These are phyloP conservation scores for Lacerta bilineata DNA, from an alignment of 2,797 vertebrate genomes.

Conservation along the genomic window DNA sequence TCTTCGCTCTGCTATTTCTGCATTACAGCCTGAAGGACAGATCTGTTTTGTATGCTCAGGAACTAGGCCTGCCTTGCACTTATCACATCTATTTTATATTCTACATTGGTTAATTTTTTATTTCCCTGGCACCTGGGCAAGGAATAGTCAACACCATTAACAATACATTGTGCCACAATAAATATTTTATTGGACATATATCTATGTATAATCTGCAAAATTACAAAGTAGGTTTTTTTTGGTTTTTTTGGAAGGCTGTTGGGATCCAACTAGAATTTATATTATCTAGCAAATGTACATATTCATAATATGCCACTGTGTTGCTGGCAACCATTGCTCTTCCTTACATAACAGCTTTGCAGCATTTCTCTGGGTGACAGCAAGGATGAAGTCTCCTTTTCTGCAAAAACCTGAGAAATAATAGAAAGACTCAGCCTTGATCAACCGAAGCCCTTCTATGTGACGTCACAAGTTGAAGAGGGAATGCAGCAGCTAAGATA, in stretches of 20 bases:
- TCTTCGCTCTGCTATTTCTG: slow-evolving; percentile 74
- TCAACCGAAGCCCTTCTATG: too few species aligned
- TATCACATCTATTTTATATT: slow-evolving; percentile 71
- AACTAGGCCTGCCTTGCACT: slow-evolving; percentile 61
- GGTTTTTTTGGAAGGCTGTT: slow-evolving; percentile 67
- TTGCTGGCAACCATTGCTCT: slow-evolving; percentile 11
- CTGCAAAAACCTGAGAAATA: slow-evolving; percentile 19
- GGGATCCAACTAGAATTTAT: slow-evolving; percentile 71
- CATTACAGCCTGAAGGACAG: slow-evolving; percentile 64
- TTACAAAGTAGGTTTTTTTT: slow-evolving; percentile 77
- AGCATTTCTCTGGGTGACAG: slow-evolving; percentile 23
- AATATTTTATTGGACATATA: slow-evolving; percentile 77
- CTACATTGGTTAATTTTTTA: slow-evolving; percentile 78
- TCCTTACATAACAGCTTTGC: slow-evolving; percentile 6
- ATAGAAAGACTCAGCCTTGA: background rate
- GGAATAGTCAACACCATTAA: slow-evolving; percentile 77
- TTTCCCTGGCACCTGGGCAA: slow-evolving; percentile 73
- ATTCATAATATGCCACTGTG: slow-evolving; percentile 67
- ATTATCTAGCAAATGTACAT: slow-evolving; percentile 64
- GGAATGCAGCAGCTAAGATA: too few species aligned
- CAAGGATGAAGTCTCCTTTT: background rate
- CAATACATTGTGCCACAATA: slow-evolving; percentile 71
- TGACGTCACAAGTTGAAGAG: too few species aligned
- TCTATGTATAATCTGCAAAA: slow-evolving; percentile 69
- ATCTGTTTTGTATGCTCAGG: slow-evolving; percentile 74